Base-by-base conservation (phyloP, 2,113 vertebrate genomes). In the Sula dactylatra region DNA sequence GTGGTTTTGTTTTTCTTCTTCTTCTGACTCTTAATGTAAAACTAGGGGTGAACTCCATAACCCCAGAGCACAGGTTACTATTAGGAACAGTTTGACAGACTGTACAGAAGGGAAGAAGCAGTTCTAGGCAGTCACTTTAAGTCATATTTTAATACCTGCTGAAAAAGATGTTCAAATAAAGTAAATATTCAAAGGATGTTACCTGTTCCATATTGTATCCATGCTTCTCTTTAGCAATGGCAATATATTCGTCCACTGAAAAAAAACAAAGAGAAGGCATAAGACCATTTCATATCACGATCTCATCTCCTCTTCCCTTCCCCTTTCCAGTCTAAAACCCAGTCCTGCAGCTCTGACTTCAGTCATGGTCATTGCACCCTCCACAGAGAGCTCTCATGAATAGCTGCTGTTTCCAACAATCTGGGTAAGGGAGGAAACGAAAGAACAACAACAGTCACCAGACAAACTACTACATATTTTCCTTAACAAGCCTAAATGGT, bases 191-290 rank as follows among this genome's bases (percentile, higher is more conserved):
- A 69, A 22, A 93, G 9, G 27, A 54, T 45, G 9, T 98, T 98
- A 99, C 99, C 99, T 99, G 99, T 42, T 99, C 99, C 99, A 99
- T 99, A 97, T 99, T 99, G 98, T 99, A 99, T 52, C 99, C 99
- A 50, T 99, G 99, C 93, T 99, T 99, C 97, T 99, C 99, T 97
- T 99, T 99, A 89, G 99, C 99, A 67, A 99, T 99, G 88, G 98
- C 98, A 87, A 99, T 99, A 97, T 99, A 99, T 78, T 99, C 99
- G 7, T 99, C 99, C 99, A 99, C 99, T 99, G 97, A 52, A 98
- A 47, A 98, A 95, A 98, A 95, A 97, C 81, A 97, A 95, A 98
- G 81, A 82, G 83, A 86, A 69, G 26, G 8, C 52, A 20, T 90
- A 86, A 96, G 45, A 77, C 29, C 25, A 86, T 88, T 94, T 89